Evolutionary conservation across 2,888 invertebrate genomes (phyloP).

Genomic region (Cecidostiba fungosa): DNA sequence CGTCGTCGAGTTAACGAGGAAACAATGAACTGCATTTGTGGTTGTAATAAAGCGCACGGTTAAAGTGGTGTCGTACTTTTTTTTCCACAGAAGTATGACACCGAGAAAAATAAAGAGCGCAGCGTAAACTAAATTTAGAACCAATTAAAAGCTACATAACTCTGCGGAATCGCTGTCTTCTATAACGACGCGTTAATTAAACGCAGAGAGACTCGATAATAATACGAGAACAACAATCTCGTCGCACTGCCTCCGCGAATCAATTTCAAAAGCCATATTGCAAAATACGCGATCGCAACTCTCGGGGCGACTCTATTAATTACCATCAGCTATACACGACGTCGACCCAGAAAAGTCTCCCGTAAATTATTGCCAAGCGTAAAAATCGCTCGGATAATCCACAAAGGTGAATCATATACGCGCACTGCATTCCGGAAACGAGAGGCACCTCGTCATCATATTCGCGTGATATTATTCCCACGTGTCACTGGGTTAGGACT

Average conservation of each 20-base stretch:
- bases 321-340: neutral
- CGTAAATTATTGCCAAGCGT: neutral
- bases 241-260: neutral
- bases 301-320: neutral
- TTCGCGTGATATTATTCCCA: conserved; percentile 1
- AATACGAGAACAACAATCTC: no score
- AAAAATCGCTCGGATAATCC: neutral
- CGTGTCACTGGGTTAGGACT: conserved; percentile 42
- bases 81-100: no score
- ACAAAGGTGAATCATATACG: neutral
- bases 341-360: conserved; percentile 8
- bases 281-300: neutral
- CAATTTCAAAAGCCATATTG: neutral
- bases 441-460: neutral
- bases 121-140: no score
- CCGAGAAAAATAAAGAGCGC: no score
- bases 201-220: no score
- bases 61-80: no score
- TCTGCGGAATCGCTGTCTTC: no score
- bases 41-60: neutral
- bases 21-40: neutral
- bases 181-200: no score
- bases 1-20: neutral
- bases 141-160: no score
- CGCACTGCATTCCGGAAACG: neutral